Base-by-base conservation (phyloP, 2,797 vertebrate genomes). In the Nyctalus aviator region DNA sequence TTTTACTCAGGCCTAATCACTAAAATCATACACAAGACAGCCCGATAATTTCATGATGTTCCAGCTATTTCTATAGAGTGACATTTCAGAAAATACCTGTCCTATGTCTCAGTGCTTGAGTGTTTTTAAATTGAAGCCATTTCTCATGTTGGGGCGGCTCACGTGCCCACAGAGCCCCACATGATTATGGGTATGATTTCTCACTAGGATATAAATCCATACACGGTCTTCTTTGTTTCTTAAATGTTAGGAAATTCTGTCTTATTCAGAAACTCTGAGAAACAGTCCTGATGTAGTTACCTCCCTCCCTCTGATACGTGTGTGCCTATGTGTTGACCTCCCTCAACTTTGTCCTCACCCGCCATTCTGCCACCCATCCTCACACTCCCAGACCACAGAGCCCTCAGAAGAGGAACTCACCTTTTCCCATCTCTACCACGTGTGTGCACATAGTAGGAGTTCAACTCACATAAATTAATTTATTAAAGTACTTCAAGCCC, bases 1-100 rank as follows among this genome's bases (percentile, higher is more conserved):
- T 93, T 91, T 66, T 59, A 93, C 30, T 90, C 79, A 90, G 30
- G 27, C 62, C 73, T 92, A 37, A 81, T 89, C 88, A 88, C 93
- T 93, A 85, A 78, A 57, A 88, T 83, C 85, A 95, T 35, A 79
- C 50, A 46, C 1, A 88, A 91, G 57, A 92, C 69, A 95, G 46
- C 59, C 81, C 77, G 71, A 69, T 92, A 88, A 94, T 93, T 90
- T 72, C 55, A 77, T 68, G 64, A 68, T 77, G 79, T 93, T 88
- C 59, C 69, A 90, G 82, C 85, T 92, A 75, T 78, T 90, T 55
- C 50, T 93, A 64, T 68, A 50, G 10, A 37, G 23, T 55, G 35
- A 84, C 46, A n/a, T 73, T 75, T 95, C 79, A 77, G 57, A 75
- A 95, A 92, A 95, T 27, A 15, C n/a, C 53, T 81, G 23, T 68